These are phyloP conservation scores for Megamerina dolium DNA, from an alignment of 2,888 invertebrate genomes.

Conservation along the genomic window DNA sequence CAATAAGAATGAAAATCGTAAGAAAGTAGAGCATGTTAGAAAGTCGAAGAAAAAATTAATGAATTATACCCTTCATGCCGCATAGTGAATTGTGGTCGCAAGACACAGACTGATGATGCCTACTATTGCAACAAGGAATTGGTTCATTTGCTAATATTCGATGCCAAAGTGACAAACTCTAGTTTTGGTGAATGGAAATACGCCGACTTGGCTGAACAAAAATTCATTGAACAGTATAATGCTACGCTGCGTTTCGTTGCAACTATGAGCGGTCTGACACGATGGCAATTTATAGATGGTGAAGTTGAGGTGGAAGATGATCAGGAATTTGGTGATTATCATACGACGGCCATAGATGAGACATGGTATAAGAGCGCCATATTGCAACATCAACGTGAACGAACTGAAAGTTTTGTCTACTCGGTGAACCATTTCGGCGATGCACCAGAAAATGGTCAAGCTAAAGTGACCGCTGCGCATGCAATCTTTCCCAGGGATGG, in stretches of 20 bases:
- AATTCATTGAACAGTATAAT: slow-evolving; percentile 61
- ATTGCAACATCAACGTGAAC: slow-evolving; percentile 70
- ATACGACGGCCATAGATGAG: slow-evolving; percentile 76
- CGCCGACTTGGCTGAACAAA: slow-evolving; percentile 51
- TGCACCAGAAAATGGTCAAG: slow-evolving; percentile 51
- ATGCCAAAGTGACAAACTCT: slow-evolving; percentile 66
- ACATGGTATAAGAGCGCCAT: slow-evolving; percentile 89
- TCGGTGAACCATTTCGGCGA: slow-evolving; percentile 62
- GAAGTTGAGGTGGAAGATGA: slow-evolving; percentile 53
- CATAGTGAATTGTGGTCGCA: slow-evolving; percentile 63
- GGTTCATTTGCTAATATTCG: slow-evolving; percentile 78
- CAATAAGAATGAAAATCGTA: slow-evolving; percentile 38
- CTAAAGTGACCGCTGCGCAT: slow-evolving; percentile 72
- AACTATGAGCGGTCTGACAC: slow-evolving; percentile 81
- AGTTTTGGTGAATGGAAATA: slow-evolving; percentile 56
- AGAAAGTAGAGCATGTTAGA: slow-evolving; percentile 19
- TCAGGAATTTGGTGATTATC: slow-evolving; percentile 68
- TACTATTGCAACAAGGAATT: slow-evolving; percentile 82
- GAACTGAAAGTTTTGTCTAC: slow-evolving; percentile 67
- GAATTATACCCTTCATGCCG: no score
- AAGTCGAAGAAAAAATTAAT: no score
- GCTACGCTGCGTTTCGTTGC: slow-evolving; percentile 76
- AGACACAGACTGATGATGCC: slow-evolving; percentile 60
- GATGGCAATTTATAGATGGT: slow-evolving; percentile 73
- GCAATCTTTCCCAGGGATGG: slow-evolving; percentile 78